Base-by-base conservation (phyloP, 1,140 invertebrate species). In the Maconellicoccus hirsutus region DNA sequence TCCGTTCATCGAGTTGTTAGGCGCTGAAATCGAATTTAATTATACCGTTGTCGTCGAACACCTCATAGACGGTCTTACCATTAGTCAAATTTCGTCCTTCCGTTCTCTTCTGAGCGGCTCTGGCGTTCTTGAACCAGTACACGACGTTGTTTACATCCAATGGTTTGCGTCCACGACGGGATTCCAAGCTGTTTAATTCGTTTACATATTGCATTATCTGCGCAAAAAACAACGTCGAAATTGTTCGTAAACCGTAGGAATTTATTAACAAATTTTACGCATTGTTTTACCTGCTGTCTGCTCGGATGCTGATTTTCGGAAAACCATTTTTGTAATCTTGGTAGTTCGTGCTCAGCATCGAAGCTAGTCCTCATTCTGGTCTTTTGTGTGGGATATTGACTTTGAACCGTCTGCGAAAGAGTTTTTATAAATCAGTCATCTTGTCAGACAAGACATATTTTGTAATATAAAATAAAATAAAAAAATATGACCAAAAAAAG, bases 41-140 rank as follows among this genome's bases (percentile, higher is more conserved):
- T n/a, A n/a, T n/a, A n/a, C n/a, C n/a, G n/a, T n/a, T n/a, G n/a
- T n/a, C n/a, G n/a, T n/a, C n/a, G n/a, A 52, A 52, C n/a, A 16
- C n/a, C 6, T 52, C n/a, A 33, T 3, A 70, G 52, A 52, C 61
- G 14, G 6, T 61, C 39, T 6, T 22, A 39, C 27, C 29, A 69
- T 71, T 73, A 63, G 76, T 75, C 75, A 72, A 75, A 74, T 70
- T 83, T 4, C 90, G 82, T 71, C 88, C 85, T 80, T 92, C 90
- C 0, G 90, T 89, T 52, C 94, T 82, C 77, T 97, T 95, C 78
- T 94, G 91, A 1, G 96, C 95, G 10, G 96, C 96, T 70, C 96
- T 83, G 0, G 96, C 94, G 78, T 98, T 98, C 80, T 98, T 98
- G 79, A 98, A 98, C 96, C 96, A 98, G 79, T 98, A 98, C 22